Evolutionary conservation across 1,140 invertebrate genomes (phyloP).

Genomic region (Tetraneura akinire): DNA sequence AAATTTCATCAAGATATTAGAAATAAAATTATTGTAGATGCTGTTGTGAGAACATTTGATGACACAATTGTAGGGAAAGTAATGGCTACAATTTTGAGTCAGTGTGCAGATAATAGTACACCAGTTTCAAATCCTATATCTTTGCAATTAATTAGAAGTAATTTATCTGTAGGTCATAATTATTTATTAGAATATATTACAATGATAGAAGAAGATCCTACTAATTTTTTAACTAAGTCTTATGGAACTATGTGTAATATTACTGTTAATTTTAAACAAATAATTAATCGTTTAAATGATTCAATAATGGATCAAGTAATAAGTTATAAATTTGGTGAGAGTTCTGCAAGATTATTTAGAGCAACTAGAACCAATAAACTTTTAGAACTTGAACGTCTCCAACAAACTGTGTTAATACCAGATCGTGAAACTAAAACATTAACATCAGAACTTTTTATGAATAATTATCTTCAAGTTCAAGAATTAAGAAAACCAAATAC

Average conservation of each 20-base stretch:
- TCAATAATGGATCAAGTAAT: constrained; percentile 43
- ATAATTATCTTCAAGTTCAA: constrained; percentile 43
- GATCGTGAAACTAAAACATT: constrained; percentile 49
- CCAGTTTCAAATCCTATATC: constrained; percentile 46
- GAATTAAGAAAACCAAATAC: constrained; percentile 45
- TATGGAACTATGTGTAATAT: constrained; percentile 43
- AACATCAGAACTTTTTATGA: constrained; percentile 47
- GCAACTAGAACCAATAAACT: constrained; percentile 38
- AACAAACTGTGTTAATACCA: constrained; percentile 42
- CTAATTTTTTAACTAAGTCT: constrained; percentile 43
- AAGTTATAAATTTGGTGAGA: constrained; percentile 43
- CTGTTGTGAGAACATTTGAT: constrained; percentile 38
- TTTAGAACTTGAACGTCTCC: constrained; percentile 40
- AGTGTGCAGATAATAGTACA: constrained; percentile 5
- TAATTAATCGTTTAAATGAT: constrained; percentile 44
- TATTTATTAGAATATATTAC: constrained; percentile 47
- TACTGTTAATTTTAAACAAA: constrained; percentile 49
- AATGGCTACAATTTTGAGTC: constrained; percentile 42
- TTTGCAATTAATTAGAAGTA: constrained; percentile 43
- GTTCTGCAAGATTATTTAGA: constrained; percentile 39
- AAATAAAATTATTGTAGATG: constrained; percentile 41
- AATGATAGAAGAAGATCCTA: constrained; percentile 47
- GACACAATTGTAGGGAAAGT: constrained; percentile 28
- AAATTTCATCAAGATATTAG: constrained; percentile 43
- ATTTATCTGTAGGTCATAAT: constrained; percentile 36